Evolutionary conservation across 2,888 invertebrate genomes (phyloP).

Genomic region (Allygus modestus): DNA sequence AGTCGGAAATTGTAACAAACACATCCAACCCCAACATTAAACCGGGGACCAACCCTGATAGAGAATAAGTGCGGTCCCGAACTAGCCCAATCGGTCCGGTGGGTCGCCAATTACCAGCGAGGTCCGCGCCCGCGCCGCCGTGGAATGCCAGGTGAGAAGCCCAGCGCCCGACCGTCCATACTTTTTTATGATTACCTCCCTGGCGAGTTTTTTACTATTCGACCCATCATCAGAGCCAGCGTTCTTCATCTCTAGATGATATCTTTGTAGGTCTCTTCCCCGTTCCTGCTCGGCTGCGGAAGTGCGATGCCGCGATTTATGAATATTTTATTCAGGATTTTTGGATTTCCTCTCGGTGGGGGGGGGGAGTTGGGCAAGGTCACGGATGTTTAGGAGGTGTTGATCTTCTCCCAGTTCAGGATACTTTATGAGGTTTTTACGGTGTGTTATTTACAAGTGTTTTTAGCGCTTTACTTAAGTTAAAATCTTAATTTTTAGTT

Average conservation of each 20-base stretch:
- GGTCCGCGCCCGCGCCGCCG: background rate
- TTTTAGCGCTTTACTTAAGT: too few relatives aligned
- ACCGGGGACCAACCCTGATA: background rate
- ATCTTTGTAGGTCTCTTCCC: conserved; percentile 53
- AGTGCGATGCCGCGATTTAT: conserved; percentile 51
- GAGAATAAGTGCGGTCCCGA: background rate
- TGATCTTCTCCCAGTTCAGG: background rate
- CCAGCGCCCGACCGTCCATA: conserved; percentile 49
- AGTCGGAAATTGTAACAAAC: too few relatives aligned
- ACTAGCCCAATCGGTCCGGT: background rate
- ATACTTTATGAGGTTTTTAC: background rate
- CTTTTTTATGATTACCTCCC: conserved; percentile 62
- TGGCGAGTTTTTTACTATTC: conserved; percentile 59
- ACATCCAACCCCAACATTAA: too few relatives aligned
- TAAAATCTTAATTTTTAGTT: too few relatives aligned
- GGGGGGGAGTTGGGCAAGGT: conserved; percentile 24
- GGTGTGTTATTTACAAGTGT: too few relatives aligned
- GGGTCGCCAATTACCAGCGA: background rate
- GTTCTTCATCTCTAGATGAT: conserved; percentile 48
- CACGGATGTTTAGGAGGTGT: background rate
- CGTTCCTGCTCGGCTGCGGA: conserved; percentile 33
- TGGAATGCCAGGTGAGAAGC: conserved; percentile 51
- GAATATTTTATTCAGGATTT: conserved; percentile 49
- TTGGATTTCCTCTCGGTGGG: conserved; percentile 37
- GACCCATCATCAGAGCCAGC: conserved; percentile 59